phyloP scores from a whole-genome alignment of 2,797 vertebrate species.

The Sphenopsis melanotis region DNA sequence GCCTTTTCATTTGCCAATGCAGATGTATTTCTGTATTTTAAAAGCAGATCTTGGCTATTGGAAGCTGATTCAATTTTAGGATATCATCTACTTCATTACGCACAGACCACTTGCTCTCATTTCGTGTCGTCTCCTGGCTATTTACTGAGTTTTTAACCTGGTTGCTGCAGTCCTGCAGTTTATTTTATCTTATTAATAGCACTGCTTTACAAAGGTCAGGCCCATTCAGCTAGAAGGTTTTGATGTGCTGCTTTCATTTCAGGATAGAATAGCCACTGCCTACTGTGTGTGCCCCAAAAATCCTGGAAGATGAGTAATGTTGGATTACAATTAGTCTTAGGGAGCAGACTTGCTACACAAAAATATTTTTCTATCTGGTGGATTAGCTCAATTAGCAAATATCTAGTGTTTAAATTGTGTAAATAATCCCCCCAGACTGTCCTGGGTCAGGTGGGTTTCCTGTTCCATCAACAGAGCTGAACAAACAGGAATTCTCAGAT shows the following conservation, averaged over 20 bases:
- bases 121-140: not conserved
- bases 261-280: not conserved
- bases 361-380: not conserved
- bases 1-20: not conserved
- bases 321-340: not conserved
- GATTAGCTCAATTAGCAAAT: not conserved
- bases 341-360: not conserved
- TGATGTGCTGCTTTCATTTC: not conserved
- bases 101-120: not conserved
- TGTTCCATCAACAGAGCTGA: not conserved
- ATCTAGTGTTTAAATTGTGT: not conserved
- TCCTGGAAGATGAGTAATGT: not conserved
- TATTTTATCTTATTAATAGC: conserved; percentile 19
- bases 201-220: not conserved
- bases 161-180: not conserved
- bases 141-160: not conserved
- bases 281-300: not conserved
- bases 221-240: not conserved
- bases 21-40: not conserved
- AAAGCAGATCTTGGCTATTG: not conserved
- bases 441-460: not conserved
- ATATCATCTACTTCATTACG: not conserved
- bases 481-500: not conserved
- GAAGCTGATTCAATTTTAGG: not conserved
- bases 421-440: too few species aligned